Base-by-base conservation (phyloP, 2,888 invertebrate genomes). In the Harmothoe impar region DNA sequence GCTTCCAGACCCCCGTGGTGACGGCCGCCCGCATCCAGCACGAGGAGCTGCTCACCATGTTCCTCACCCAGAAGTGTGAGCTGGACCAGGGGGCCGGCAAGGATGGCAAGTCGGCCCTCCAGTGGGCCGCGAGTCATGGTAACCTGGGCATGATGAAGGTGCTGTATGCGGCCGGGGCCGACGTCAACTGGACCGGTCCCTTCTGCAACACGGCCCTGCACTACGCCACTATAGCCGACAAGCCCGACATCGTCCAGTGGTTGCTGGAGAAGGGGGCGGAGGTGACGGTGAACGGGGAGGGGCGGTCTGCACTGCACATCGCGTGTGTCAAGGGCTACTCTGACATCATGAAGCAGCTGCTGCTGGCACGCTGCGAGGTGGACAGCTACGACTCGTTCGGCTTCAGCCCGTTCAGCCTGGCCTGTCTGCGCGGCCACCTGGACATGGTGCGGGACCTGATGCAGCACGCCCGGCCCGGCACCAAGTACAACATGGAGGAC, bases 61-160 rank as follows among this genome's bases (percentile, higher is more conserved):
- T 92, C 23, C 90, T 92, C 20, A 29, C 43, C 0, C 10, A 29
- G 12, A 90, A 89, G 20, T 91, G 91, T 35, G 52, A 56, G 62
- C 43, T 91, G 51, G 91, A 92, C 68, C 68, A 85, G 10, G 81
- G 62, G 0, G 23, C 23, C 25, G n/a, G 51, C 12, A 84, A 68
- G 33, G 91, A 91, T 54, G 91, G 92, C 33, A 92, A 92, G 78
- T 89, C 92, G 5, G 92, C 92, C 23, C 81, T 92, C 20, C 92
- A 92, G 54, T 92, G 92, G 92, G 91, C 92, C 17, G 92, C 92
- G 0, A 85, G 91, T 0, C 78, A 89, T 29, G 92, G 92, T 0
- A 81, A 92, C 35, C 85, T 91, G 56, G 31, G 54, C 43, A 89
- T 90, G 89, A 91, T 91, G 0, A 78, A 92, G 68, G 20, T 90